Percentiles rank a stretch among this genome's conserved stretches.
Conservation (phyloP, 2,888 invertebrate genomes). For the Argyra leucocephala region DNA sequence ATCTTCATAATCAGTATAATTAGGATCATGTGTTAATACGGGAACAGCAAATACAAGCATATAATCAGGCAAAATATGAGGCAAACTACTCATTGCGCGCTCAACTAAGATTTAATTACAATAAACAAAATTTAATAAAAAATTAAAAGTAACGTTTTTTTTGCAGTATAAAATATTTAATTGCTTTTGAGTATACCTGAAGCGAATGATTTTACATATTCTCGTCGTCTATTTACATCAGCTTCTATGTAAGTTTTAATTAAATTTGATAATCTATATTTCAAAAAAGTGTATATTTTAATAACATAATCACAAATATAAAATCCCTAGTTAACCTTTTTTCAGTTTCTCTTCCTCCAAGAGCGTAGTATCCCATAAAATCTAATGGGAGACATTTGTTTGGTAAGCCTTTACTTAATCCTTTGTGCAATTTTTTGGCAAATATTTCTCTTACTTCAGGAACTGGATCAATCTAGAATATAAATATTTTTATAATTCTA, state of each 20-base stretch:
- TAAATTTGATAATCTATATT: constrained; percentile 36
- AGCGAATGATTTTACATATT: constrained; percentile 77
- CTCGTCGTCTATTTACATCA: constrained; percentile 81
- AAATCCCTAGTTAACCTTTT: constrained; percentile 52
- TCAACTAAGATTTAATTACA: constrained; percentile 46
- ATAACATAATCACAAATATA: neutral
- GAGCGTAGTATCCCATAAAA: constrained; percentile 91
- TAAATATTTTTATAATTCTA: neutral
- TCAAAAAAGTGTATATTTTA: neutral
- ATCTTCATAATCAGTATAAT: constrained; percentile 68
- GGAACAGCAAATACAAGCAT: constrained; percentile 96
- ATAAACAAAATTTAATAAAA: constrained; percentile 8
- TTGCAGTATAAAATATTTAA: too few species aligned
- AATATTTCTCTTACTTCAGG: constrained; percentile 82
- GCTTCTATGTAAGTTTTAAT: constrained; percentile 74
- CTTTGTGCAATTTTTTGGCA: constrained; percentile 86
- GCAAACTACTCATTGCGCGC: constrained; percentile 64
- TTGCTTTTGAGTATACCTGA: constrained; percentile 35
- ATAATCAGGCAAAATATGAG: constrained; percentile 90
- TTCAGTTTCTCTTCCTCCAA: constrained; percentile 82
- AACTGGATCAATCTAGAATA: constrained; percentile 57
- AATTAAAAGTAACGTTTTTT: constrained; percentile 8
- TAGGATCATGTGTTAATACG: constrained; percentile 85
- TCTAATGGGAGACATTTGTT: constrained; percentile 87
- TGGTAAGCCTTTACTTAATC: constrained; percentile 68